Evolutionary conservation across 2,797 vertebrate genomes (phyloP).

Genomic region (Tenualosa thibaudeaui): DNA sequence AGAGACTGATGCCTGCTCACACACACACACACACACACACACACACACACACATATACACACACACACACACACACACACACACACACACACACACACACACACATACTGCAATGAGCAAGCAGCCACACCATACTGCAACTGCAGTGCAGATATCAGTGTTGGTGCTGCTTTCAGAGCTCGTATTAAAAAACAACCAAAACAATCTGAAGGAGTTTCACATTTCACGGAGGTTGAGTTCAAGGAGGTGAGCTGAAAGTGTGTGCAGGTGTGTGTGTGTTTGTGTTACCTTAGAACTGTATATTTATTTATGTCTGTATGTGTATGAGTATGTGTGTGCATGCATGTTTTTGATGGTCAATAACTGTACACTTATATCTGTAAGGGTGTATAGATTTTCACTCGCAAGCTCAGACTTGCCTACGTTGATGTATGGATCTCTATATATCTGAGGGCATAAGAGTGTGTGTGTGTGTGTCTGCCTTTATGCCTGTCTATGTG

Average conservation of each 20-base stretch:
- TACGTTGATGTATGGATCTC: too few relatives aligned
- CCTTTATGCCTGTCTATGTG: neutral
- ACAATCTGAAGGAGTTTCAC: neutral
- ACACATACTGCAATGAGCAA: neutral
- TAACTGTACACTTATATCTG: neutral
- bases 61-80: constrained; percentile 12
- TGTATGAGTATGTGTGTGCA: neutral
- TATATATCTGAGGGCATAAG: too few relatives aligned
- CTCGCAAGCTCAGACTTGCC: too few relatives aligned
- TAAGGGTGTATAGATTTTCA: too few relatives aligned
- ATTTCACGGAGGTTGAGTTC: neutral
- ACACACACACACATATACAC: neutral
- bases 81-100: constrained; percentile 15
- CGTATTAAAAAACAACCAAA: neutral
- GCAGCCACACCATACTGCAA: neutral
- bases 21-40: constrained; percentile 14
- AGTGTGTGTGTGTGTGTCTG: neutral
- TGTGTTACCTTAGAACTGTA: neutral
- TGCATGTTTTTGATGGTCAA: neutral
- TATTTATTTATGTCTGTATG: neutral
- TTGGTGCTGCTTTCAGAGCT: neutral
- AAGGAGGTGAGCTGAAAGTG: neutral
- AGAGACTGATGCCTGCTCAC: neutral
- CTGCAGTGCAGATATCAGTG: neutral
- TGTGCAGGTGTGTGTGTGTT: neutral